Base-by-base conservation (phyloP, 2,113 vertebrate genomes). In the Microcebus ravelobensis region DNA sequence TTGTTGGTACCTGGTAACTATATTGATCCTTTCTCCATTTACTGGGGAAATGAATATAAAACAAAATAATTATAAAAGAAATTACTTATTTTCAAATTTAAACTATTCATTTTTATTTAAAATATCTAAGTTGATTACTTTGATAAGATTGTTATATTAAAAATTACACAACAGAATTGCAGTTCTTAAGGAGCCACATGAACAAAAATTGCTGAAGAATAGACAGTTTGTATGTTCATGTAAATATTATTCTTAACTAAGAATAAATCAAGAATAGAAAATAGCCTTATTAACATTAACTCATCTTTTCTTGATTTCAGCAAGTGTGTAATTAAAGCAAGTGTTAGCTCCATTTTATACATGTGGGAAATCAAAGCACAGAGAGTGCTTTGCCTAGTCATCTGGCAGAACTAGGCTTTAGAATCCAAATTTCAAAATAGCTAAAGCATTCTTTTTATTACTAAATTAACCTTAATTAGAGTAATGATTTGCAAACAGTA, bases 191-290 rank as follows among this genome's bases (percentile, higher is more conserved):
- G 15, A 80, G 65, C 50, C 36, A 81, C 15, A 70, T 76, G 67
- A 82, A 20, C 31, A 87, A 89, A 93, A 80, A 79, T 57, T 91
- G 82, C 67, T 93, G 63, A 90, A 61, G 90, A 80, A 8, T 97
- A 85, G 4, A 0, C 71, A 87, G 36, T 91, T 67, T 55, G 20
- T 97, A 29, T 96, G 98, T 63, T 94, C 25, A 21, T 93, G 3
- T 85, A 50, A 84, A 83, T 95, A 0, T 52, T 57, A 92, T 96
- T 97, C 29, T 95, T 97, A 76, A n/a, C 76, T 55, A 97, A 96
- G n/a, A 94, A 96, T 55, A 92, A 87, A 45, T 91, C 11, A 92
- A 79, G 29, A 93, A 82, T 97, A 82, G 36, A 34, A 10, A 63
- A 93, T 55, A 57, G 0, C 18, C 61, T 5, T 87, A 36, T 80